Evolutionary conservation across 2,797 vertebrate genomes (phyloP).

Genomic region (Danio choprae): DNA sequence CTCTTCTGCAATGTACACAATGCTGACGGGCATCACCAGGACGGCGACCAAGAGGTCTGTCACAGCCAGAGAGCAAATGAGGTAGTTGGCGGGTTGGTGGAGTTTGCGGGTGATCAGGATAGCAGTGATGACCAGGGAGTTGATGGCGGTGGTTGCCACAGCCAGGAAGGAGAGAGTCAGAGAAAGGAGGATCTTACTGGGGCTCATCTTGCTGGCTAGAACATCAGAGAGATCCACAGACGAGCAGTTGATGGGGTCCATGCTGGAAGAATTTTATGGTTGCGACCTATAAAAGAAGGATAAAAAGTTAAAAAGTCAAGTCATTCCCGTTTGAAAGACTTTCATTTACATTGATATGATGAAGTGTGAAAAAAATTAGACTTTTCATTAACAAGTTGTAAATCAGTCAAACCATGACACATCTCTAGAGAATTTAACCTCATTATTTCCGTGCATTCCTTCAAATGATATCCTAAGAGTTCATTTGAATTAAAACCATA

Average conservation of each 20-base stretch:
- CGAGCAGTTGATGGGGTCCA: constrained; percentile 55
- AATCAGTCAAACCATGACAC: background rate
- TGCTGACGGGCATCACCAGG: constrained; percentile 97
- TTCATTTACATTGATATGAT: background rate
- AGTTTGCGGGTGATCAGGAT: constrained; percentile 95
- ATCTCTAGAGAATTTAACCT: background rate
- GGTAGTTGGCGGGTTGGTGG: constrained; percentile 96
- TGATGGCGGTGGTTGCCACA: constrained; percentile 92
- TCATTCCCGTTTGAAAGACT: background rate
- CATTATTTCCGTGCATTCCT: background rate
- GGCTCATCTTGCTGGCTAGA: constrained; percentile 52
- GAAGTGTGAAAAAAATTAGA: background rate
- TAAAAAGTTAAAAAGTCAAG: constrained; percentile 17
- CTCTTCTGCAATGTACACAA: constrained; percentile 93
- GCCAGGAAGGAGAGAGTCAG: constrained; percentile 93
- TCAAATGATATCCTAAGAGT: background rate
- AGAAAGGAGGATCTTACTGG: constrained; percentile 89
- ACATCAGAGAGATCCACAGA: constrained; percentile 40
- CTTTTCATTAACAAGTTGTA: background rate
- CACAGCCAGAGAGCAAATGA: constrained; percentile 96
- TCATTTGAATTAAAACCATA: background rate
- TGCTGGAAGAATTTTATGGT: background rate
- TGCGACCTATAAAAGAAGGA: constrained; percentile 24
- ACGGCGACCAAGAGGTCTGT: constrained; percentile 97
- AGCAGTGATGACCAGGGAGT: constrained; percentile 95